phyloP scores from a whole-genome alignment of 2,113 vertebrate species.

The Himantopus leucocephalus region DNA sequence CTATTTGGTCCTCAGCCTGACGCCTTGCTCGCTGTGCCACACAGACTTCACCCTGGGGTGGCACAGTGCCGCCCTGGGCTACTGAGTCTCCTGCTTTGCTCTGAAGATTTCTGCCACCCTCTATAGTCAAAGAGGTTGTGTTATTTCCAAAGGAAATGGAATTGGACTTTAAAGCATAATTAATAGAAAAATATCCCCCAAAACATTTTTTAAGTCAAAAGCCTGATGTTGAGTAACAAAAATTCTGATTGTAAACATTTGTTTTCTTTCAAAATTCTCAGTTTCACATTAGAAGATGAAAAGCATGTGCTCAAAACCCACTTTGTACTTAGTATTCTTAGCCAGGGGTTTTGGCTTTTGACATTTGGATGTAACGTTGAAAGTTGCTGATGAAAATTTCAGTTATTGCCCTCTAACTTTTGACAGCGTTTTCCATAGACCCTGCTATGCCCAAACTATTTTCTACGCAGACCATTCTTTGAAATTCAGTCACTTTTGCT shows the following conservation, averaged over 20 bases:
- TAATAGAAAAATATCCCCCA: neutral
- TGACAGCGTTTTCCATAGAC: conserved; percentile 43
- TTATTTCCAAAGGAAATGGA: neutral
- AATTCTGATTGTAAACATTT: neutral
- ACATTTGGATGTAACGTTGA: conserved; percentile 34
- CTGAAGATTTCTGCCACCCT: neutral
- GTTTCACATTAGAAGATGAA: neutral
- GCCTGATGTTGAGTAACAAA: neutral
- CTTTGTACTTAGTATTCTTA: neutral
- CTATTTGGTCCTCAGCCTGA: neutral
- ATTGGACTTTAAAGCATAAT: neutral
- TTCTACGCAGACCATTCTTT: neutral
- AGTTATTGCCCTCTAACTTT: conserved; percentile 60
- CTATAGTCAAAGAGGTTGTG: neutral
- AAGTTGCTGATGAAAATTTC: conserved; percentile 51
- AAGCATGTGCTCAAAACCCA: neutral
- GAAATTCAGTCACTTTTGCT: conserved; percentile 53
- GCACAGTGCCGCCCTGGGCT: neutral
- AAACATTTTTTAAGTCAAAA: neutral
- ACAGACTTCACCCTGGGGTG: neutral
- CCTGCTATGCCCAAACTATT: neutral
- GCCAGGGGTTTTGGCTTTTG: neutral
- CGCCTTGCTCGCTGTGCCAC: rapidly evolving
- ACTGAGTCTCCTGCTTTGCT: neutral
- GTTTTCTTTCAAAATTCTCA: neutral